Conservation (phyloP, 2,888 invertebrate genomes). For the Mesoligia furuncula region DNA sequence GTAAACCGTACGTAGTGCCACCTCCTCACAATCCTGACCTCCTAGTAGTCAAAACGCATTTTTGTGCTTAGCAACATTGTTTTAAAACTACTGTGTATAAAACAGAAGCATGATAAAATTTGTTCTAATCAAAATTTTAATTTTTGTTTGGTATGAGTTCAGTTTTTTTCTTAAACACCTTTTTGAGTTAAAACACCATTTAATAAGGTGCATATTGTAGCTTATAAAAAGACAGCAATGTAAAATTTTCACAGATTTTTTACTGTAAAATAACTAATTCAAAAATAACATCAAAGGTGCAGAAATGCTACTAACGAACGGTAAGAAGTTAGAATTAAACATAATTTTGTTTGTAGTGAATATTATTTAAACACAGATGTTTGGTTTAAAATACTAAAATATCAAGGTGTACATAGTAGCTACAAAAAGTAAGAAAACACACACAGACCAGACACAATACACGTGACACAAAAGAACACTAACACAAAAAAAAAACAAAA, state of each 20-base stretch:
- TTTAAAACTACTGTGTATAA: constrained; percentile 26
- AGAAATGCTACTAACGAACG: neutral
- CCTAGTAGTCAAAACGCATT: constrained; percentile 25
- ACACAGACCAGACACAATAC: neutral
- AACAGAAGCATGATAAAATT: constrained; percentile 34
- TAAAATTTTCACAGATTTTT: neutral
- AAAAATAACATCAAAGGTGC: neutral
- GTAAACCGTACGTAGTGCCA: constrained; percentile 35
- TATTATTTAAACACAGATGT: neutral
- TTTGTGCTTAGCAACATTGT: constrained; percentile 25
- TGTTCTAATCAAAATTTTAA: constrained; percentile 10
- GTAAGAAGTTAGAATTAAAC: neutral
- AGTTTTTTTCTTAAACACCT: neutral
- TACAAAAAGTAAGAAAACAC: constrained; percentile 6
- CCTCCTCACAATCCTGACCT: constrained; percentile 28
- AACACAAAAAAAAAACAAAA: constrained; percentile 13
- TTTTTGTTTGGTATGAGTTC: constrained; percentile 18
- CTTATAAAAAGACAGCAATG: neutral
- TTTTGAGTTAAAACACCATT: neutral
- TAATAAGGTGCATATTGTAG: neutral
- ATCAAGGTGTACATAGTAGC: neutral
- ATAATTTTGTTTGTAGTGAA: neutral
- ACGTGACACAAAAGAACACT: neutral
- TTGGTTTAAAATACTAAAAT: neutral
- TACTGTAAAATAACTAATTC: neutral